Conservation (phyloP, 2,888 invertebrate species). For the Conomelus anceps region DNA sequence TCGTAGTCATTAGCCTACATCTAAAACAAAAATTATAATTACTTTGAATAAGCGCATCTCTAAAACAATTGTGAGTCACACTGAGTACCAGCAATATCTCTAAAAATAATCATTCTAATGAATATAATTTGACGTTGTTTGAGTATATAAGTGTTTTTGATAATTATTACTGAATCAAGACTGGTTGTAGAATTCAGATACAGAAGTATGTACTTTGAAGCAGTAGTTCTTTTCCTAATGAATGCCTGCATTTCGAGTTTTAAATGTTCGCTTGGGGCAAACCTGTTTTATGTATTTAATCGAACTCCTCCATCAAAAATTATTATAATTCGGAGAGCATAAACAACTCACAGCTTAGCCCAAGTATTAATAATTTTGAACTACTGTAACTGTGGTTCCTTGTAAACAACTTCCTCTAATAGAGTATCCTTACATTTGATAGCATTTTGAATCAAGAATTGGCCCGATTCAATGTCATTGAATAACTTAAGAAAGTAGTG, state of each 20-base stretch:
- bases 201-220: not conserved
- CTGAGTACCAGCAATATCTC: too few relatives aligned
- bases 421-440: not conserved
- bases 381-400: not conserved
- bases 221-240: not conserved
- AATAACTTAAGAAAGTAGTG: not conserved
- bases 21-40: too few relatives aligned
- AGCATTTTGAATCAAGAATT: not conserved
- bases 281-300: not conserved
- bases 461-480: not conserved
- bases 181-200: not conserved
- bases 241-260: not conserved
- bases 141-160: not conserved
- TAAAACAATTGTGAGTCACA: too few relatives aligned
- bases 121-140: too few relatives aligned
- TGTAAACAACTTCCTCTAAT: not conserved
- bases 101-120: too few relatives aligned
- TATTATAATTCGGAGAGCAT: not conserved
- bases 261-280: not conserved
- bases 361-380: not conserved
- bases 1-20: too few relatives aligned
- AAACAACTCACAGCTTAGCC: not conserved
- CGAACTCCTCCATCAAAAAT: not conserved
- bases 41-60: too few relatives aligned
- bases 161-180: not conserved